Evolutionary conservation across 2,888 invertebrate species (phyloP).

Genomic region (Diloba caeruleocephala): DNA sequence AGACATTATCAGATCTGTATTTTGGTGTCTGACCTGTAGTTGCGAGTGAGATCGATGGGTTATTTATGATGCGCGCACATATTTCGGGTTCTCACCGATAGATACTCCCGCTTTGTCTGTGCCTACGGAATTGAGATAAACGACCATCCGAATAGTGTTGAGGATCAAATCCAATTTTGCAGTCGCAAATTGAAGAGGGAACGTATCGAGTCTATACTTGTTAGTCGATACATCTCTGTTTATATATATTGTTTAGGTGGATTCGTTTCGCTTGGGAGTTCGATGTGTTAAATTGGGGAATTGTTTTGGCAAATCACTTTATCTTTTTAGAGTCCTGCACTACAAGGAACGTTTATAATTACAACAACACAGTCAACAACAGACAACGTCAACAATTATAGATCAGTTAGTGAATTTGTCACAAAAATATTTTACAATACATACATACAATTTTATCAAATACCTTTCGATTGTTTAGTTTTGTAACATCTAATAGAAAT

Average conservation of each 20-base stretch:
- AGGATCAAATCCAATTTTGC: conserved; percentile 79
- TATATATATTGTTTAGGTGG: conserved; percentile 52
- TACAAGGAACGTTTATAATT: no score
- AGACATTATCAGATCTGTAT: conserved; percentile 27
- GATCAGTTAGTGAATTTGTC: no score
- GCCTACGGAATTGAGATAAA: conserved; percentile 79
- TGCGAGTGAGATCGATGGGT: conserved; percentile 57
- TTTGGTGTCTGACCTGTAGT: conserved; percentile 25
- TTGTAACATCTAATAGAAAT: no score
- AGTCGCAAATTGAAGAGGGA: conserved; percentile 77
- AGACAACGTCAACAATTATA: no score
- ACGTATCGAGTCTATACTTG: conserved; percentile 59
- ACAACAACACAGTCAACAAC: no score
- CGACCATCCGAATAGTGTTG: conserved; percentile 77
- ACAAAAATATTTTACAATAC: no score
- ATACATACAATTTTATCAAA: no score
- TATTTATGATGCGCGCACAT: conserved; percentile 64
- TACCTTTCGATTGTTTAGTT: no score
- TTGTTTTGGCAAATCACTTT: conserved; percentile 6
- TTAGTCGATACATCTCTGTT: conserved; percentile 57
- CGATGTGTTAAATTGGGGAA: conserved; percentile 25
- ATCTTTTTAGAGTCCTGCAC: no score
- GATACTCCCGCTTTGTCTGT: conserved; percentile 65
- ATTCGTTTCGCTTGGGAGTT: conserved; percentile 24
- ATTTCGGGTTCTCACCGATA: conserved; percentile 62